These are phyloP conservation scores for Palythoa grandis DNA, from an alignment of 92 coral and sea anemone species.

Conservation along the genomic window DNA sequence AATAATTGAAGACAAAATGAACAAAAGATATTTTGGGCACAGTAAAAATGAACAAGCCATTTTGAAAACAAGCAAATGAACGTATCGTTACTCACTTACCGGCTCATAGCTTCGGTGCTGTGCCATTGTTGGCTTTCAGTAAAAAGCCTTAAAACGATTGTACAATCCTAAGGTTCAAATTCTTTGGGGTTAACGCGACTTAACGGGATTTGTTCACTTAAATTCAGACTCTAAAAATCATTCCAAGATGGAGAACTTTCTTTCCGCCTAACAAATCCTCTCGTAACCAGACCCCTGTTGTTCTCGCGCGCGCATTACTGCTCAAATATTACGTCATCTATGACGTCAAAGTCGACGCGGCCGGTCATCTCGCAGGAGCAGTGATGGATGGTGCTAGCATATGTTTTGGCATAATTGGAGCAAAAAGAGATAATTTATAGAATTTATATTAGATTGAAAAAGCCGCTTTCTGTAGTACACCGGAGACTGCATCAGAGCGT, in stretches of 20 bases:
- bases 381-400: too few relatives aligned
- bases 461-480: too few relatives aligned
- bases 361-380: too few relatives aligned
- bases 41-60: too few relatives aligned
- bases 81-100: not conserved
- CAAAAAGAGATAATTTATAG: too few relatives aligned
- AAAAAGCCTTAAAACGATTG: not conserved
- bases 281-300: conserved; percentile 6
- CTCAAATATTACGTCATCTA: not conserved
- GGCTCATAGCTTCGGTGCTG: conserved; percentile 28
- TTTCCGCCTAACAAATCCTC: not conserved
- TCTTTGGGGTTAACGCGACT: not conserved
- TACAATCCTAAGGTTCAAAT: not conserved
- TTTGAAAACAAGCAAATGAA: too few relatives aligned
- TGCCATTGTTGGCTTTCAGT: conserved; percentile 12
- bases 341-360: not conserved
- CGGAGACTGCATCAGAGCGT: too few relatives aligned
- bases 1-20: too few relatives aligned
- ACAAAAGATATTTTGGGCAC: too few relatives aligned
- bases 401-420: too few relatives aligned
- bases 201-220: not conserved
- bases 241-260: not conserved
- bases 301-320: not conserved
- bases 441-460: too few relatives aligned
- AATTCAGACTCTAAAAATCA: not conserved